These are phyloP conservation scores for Himalopsyche anomala DNA, from an alignment of 2,888 invertebrate genomes.

Conservation along the genomic window DNA sequence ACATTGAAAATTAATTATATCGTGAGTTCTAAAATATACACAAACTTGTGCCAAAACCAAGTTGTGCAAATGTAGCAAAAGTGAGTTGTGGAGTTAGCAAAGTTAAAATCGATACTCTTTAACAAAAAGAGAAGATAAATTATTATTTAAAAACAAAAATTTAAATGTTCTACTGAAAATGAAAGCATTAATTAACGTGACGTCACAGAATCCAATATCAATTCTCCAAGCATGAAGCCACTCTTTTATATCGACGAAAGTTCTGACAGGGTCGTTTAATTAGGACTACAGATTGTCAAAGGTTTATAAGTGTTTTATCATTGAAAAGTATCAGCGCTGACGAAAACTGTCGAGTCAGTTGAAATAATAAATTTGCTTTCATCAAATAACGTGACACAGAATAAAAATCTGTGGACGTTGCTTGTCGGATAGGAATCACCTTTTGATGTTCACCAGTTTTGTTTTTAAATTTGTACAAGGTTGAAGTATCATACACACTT, in stretches of 20 bases:
- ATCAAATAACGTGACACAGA: neutral
- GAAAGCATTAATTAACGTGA: conserved; percentile 14
- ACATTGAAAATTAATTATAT: too few species aligned
- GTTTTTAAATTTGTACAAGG: neutral
- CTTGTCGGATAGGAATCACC: neutral
- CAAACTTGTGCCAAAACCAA: too few species aligned
- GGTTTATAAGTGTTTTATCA: conserved; percentile 30
- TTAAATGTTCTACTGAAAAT: neutral
- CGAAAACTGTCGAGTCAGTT: conserved; percentile 9
- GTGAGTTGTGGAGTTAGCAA: neutral
- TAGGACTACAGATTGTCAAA: conserved; percentile 29
- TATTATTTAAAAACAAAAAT: neutral
- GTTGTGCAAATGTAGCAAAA: too few species aligned
- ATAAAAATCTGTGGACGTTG: conserved; percentile 2
- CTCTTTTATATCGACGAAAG: neutral
- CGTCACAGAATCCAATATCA: neutral
- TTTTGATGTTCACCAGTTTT: neutral
- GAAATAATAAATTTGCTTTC: neutral
- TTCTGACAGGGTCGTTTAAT: neutral
- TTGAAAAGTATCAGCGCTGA: neutral
- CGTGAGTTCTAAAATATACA: too few species aligned
- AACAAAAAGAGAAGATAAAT: neutral
- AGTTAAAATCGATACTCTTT: neutral
- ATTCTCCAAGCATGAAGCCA: neutral
- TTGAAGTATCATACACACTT: too few species aligned